Evolutionary conservation across 2,888 invertebrate species (phyloP).

Genomic region (Halictus ligatus): DNA sequence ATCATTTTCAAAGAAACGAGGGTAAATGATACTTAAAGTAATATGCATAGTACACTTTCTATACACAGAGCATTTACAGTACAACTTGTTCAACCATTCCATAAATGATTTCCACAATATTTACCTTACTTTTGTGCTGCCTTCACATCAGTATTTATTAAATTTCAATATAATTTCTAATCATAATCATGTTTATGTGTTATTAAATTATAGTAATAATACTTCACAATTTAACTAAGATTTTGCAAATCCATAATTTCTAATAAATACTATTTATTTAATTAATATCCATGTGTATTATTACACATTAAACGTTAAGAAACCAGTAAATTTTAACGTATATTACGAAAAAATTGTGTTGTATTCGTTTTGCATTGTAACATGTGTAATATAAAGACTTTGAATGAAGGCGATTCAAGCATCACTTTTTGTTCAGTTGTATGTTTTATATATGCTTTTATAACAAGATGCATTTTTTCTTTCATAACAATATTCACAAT

Average conservation of each 20-base stretch:
- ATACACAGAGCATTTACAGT: constrained; percentile 54
- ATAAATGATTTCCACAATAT: constrained; percentile 19
- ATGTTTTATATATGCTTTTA: constrained; percentile 39
- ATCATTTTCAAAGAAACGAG: constrained; percentile 25
- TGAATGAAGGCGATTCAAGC: constrained; percentile 40
- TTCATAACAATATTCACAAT: constrained; percentile 57
- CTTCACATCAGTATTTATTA: constrained; percentile 36
- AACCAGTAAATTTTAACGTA: constrained; percentile 29
- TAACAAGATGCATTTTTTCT: constrained; percentile 44
- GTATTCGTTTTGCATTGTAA: constrained; percentile 29
- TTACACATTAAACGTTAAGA: constrained; percentile 12
- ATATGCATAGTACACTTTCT: constrained; percentile 40
- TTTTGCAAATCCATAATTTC: constrained; percentile 9
- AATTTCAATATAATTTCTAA: constrained; percentile 23
- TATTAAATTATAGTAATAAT: constrained; percentile 47
- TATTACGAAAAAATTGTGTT: constrained; percentile 13
- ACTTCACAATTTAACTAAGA: constrained; percentile 41
- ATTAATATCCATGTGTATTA: constrained; percentile 10
- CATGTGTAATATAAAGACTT: constrained; percentile 37
- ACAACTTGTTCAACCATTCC: constrained; percentile 40
- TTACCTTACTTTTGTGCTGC: constrained; percentile 43
- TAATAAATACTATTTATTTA: constrained; percentile 21
- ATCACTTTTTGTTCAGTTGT: constrained; percentile 41
- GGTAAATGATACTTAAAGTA: constrained; percentile 38
- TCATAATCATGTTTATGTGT: constrained; percentile 25